A percentile compares a stretch with the other conserved stretches of the same genome.
Evolutionary conservation across 92 coral and sea anemone species (phyloP).

Genomic region (Zoanthus solanderi): DNA sequence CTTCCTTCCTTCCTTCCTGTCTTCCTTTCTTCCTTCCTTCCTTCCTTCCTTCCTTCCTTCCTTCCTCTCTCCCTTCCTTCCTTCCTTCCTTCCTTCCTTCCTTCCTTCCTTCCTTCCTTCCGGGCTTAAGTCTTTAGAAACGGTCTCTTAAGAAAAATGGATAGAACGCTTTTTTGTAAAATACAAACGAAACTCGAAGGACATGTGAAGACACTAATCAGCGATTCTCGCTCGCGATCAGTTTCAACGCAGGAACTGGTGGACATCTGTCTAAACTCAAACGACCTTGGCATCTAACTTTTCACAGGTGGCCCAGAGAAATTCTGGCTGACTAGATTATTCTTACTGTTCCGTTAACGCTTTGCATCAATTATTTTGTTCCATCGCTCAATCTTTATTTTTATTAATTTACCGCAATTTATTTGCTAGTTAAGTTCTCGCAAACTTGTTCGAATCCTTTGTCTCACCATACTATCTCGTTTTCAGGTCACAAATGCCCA

Average conservation of each 20-base stretch:
- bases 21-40: background rate
- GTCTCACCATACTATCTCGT: background rate
- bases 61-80: background rate
- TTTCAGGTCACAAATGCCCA: constrained; percentile 93
- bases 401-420: background rate
- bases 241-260: too few species aligned
- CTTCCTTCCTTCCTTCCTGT: background rate
- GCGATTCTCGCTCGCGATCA: too few species aligned
- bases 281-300: too few species aligned
- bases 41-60: background rate
- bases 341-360: background rate
- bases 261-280: too few species aligned
- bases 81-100: background rate
- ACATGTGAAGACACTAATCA: too few species aligned
- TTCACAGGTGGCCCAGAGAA: too few species aligned
- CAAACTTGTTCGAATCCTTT: background rate
- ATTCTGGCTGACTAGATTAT: background rate
- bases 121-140: background rate
- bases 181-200: too few species aligned
- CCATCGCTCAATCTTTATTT: background rate
- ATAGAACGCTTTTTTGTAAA: too few species aligned
- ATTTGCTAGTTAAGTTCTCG: background rate
- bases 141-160: too few species aligned
- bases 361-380: background rate
- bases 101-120: background rate